Base-by-base conservation (phyloP, 1,140 invertebrate species). In the Aphelenchoides besseyi region DNA sequence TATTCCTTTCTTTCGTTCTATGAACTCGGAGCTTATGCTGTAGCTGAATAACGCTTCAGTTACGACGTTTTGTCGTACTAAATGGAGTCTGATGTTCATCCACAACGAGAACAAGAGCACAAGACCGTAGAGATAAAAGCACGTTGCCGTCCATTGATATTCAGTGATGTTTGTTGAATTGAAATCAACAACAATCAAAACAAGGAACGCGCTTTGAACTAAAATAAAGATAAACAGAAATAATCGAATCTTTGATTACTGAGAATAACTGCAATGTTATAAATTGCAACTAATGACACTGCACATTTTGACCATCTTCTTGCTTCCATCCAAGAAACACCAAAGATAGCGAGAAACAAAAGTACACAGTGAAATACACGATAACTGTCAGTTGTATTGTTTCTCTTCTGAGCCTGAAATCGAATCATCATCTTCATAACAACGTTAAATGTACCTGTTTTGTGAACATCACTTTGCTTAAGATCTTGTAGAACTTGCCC, bases 101-200 rank as follows among this genome's bases (percentile, higher is more conserved):
- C 55, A 59, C 55, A 59, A 59, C 5, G 55, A 59, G 18, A 59
- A 8, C 5, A 18, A 5, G 5, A 59, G 16, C 26, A 59, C 5
- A 33, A 59, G 5, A 8, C 5, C 55, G 18, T 29, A 29, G 5
- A 59, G 26, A 18, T 29, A 59, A 23, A 59, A 59, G 5, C 5
- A 33, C 5, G 26, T 29, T 8, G 26, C 18, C 5, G 18, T 59
- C 55, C 55, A 59, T 18, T 59, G 5, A 23, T 59, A 59, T 59
- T 59, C 55, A 8, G 5, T 23, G 55, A 59, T 23, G 32, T 59
- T 59, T 33, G 55, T 33, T 5, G 12, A 5, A 33, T 59, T 5
- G 55, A 59, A 59, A 33, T 59, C 55, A 59, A 59, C 18, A 33
- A 59, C 55, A 33, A 59, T 5, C 5, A 59, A 12, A 33, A 59